Evolutionary conservation across 2,113 vertebrate species (phyloP).

Genomic region (Xyliphius kryptos): DNA sequence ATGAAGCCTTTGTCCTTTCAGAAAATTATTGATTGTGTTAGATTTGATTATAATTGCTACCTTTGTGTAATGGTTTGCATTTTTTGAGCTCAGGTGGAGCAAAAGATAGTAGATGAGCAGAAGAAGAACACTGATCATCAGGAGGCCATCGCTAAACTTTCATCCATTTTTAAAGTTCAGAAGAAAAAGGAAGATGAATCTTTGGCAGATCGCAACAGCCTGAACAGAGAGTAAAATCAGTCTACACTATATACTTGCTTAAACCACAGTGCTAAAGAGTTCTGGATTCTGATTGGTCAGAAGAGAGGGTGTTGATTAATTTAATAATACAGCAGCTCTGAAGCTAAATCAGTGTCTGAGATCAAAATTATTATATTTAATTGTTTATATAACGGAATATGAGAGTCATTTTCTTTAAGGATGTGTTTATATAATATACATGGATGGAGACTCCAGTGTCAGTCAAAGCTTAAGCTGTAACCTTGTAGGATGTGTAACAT

Average conservation of each 20-base stretch:
- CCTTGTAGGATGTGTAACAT: no score
- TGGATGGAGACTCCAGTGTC: no score
- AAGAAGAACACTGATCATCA: not conserved
- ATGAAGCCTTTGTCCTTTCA: not conserved
- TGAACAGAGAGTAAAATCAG: conserved; percentile 29
- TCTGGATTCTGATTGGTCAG: not conserved
- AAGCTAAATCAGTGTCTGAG: no score
- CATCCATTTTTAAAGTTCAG: conserved; percentile 37
- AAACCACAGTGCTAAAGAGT: not conserved
- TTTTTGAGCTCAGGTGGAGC: conserved; percentile 39
- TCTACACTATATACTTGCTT: not conserved
- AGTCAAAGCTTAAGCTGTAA: no score
- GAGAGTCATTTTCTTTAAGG: no score
- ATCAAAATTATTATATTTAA: no score
- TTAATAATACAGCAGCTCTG: not conserved
- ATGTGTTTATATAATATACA: no score
- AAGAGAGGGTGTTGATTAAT: conserved; percentile 2
- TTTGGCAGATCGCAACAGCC: conserved; percentile 14
- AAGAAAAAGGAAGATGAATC: conserved; percentile 43
- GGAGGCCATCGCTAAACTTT: conserved; percentile 22
- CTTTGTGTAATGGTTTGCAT: not conserved
- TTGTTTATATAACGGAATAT: no score
- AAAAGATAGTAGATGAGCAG: conserved; percentile 23
- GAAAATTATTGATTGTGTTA: no score
- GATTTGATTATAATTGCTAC: not conserved